Evolutionary conservation across 2,113 vertebrate species (phyloP).

Genomic region (Meles meles): DNA sequence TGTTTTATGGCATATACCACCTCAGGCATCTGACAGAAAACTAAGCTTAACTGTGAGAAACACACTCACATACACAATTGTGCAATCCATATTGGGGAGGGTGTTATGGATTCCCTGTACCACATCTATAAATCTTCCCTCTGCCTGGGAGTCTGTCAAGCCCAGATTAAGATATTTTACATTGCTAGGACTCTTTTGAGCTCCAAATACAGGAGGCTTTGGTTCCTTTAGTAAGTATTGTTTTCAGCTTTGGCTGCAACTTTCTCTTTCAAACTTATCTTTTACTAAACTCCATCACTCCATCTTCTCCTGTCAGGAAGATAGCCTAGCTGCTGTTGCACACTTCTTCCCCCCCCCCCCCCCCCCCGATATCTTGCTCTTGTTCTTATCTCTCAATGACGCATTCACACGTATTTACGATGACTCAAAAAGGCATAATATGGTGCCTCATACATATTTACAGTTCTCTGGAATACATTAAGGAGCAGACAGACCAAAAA

Average conservation of each 20-base stretch:
- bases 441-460: background rate
- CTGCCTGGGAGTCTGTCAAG: background rate
- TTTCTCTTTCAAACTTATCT: background rate
- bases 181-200: background rate
- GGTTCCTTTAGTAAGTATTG: background rate
- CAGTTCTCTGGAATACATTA: background rate
- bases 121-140: background rate
- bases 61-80: background rate
- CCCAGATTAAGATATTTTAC: background rate
- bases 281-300: background rate
- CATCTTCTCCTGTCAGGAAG: background rate
- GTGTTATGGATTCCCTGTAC: background rate
- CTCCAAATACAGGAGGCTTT: background rate
- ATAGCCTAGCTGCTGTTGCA: background rate
- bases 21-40: background rate
- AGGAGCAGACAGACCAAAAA: background rate
- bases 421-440: background rate
- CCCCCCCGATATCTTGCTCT: background rate
- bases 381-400: background rate
- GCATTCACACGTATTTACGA: background rate
- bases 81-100: background rate
- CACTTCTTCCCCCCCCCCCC: background rate
- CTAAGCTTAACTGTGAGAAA: background rate
- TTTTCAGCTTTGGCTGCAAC: background rate
- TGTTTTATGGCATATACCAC: background rate